phyloP scores from a whole-genome alignment of 2,888 invertebrate genomes.

The Ptilodon capucinus region DNA sequence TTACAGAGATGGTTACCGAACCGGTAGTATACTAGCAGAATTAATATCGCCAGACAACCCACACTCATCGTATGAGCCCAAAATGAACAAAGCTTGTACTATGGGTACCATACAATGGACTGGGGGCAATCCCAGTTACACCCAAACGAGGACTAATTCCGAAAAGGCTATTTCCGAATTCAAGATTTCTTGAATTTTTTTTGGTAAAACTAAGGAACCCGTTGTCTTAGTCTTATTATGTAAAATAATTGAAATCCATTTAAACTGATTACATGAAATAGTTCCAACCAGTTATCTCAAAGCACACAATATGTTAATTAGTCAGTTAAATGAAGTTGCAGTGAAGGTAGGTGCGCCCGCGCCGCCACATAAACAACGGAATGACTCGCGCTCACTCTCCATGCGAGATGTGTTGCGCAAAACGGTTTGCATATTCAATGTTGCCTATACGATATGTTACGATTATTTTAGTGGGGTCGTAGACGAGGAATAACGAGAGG shows the following conservation, averaged over 20 bases:
- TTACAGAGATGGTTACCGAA: too few relatives aligned
- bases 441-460: slow-evolving; percentile 16
- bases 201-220: too few relatives aligned
- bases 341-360: slow-evolving; percentile 5
- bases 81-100: too few relatives aligned
- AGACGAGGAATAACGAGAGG: neutral
- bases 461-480: neutral
- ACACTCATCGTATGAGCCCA: too few relatives aligned
- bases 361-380: slow-evolving; percentile 14
- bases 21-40: too few relatives aligned
- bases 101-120: too few relatives aligned
- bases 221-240: too few relatives aligned
- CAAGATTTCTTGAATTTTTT: too few relatives aligned
- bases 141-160: too few relatives aligned
- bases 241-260: neutral
- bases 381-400: slow-evolving; percentile 5
- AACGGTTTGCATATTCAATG: slow-evolving; percentile 18
- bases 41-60: too few relatives aligned
- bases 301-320: slow-evolving; percentile 9
- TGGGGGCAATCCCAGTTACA: too few relatives aligned
- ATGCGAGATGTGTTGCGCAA: slow-evolving; percentile 23
- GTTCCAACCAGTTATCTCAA: neutral
- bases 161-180: too few relatives aligned
- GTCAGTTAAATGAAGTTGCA: slow-evolving; percentile 7
- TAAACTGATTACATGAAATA: neutral